These are phyloP conservation scores for Opisthocomus hoazin DNA, from an alignment of 2,113 vertebrate species.

Conservation along the genomic window DNA sequence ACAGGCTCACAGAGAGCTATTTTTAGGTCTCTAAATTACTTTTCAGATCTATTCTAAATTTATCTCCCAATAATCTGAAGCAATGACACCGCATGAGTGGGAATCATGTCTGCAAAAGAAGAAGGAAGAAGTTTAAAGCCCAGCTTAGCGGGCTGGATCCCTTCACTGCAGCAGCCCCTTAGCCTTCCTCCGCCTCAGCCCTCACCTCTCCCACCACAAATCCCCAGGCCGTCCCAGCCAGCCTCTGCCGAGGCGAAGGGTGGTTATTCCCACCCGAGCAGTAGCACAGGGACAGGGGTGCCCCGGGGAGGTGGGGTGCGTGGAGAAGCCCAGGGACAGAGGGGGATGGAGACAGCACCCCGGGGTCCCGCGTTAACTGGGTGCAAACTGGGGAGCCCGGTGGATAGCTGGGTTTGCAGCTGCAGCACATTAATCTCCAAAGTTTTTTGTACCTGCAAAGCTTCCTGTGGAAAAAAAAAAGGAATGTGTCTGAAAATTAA, in stretches of 20 bases:
- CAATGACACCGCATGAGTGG: neutral
- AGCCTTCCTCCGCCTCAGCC: neutral
- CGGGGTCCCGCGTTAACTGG: neutral
- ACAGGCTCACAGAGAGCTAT: neutral
- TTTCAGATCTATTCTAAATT: slow-evolving; percentile 27
- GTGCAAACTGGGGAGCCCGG: neutral
- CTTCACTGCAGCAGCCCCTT: neutral
- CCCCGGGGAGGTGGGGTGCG: rapidly evolving
- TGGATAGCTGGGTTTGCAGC: neutral
- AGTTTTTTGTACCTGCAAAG: neutral
- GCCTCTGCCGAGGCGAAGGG: neutral
- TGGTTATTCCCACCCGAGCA: neutral
- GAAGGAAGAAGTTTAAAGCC: neutral
- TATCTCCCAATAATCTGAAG: slow-evolving; percentile 26
- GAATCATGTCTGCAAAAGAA: neutral
- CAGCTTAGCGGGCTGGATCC: neutral
- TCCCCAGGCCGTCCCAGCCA: neutral
- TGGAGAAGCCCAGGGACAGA: neutral
- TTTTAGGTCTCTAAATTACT: slow-evolving; percentile 30
- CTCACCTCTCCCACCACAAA: neutral
- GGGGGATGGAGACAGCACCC: neutral
- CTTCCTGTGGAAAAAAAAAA: neutral
- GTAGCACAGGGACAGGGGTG: neutral
- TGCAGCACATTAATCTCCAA: neutral
- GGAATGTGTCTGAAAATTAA: neutral